These are phyloP conservation scores for Luperina testacea DNA, from an alignment of 2,888 invertebrate species.

Conservation along the genomic window DNA sequence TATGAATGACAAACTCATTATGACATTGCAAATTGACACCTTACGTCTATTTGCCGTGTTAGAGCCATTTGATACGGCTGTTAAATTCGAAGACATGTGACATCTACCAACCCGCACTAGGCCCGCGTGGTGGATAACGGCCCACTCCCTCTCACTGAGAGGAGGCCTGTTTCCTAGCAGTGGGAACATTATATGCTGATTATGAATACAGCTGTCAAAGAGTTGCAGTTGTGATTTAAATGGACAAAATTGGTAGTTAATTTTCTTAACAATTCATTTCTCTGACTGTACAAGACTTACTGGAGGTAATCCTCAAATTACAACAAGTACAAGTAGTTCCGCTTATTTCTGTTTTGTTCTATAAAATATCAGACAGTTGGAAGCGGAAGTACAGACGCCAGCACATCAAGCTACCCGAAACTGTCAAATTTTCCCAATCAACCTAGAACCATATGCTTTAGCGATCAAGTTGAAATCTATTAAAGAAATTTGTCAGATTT, in stretches of 20 bases:
- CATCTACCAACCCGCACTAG: no score
- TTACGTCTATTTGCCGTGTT: background rate
- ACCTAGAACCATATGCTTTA: no score
- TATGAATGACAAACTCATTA: background rate
- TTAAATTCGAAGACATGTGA: no score
- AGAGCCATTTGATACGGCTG: background rate
- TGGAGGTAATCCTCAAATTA: no score
- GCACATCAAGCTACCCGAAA: no score
- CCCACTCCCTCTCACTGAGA: no score
- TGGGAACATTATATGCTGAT: no score
- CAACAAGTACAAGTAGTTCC: background rate
- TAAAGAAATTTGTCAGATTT: no score
- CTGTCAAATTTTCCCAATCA: no score
- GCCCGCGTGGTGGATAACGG: no score
- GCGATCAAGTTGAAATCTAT: no score
- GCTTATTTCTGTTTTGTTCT: background rate
- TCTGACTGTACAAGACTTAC: background rate
- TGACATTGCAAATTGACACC: background rate
- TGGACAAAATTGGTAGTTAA: background rate
- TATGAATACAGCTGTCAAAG: background rate
- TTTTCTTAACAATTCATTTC: background rate
- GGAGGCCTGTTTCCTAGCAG: no score
- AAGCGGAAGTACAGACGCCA: background rate
- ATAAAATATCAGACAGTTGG: background rate
- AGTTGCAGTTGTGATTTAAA: background rate